phyloP scores from a whole-genome alignment of 2,113 vertebrate species.

The Megaleporinus macrocephalus region DNA sequence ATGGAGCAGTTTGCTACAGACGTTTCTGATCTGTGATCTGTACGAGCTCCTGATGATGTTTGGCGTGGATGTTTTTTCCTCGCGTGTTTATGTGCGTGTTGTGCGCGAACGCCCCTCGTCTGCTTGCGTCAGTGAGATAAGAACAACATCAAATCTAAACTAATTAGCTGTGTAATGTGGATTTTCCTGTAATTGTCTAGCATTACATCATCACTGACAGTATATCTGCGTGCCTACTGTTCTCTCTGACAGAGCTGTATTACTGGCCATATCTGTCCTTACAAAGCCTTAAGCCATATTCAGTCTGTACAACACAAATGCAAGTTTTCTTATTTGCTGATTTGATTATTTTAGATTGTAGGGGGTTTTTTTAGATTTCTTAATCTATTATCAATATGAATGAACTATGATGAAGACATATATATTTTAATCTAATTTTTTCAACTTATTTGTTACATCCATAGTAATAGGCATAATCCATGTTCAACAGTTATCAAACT shows the following conservation, averaged over 20 bases:
- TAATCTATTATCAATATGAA: background rate
- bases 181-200: background rate
- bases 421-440: background rate
- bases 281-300: constrained; percentile 48
- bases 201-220: background rate
- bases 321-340: background rate
- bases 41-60: background rate
- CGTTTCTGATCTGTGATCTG: background rate
- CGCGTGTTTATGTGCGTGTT: background rate
- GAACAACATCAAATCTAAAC: background rate
- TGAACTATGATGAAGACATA: background rate
- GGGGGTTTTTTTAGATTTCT: background rate
- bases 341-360: background rate
- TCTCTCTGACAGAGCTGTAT: constrained; percentile 18
- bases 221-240: constrained; percentile 39
- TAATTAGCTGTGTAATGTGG: background rate
- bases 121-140: background rate
- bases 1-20: background rate
- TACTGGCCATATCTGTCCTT: constrained; percentile 17
- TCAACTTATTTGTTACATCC: background rate
- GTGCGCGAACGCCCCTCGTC: too few species aligned
- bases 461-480: background rate
- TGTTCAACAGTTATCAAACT: background rate
- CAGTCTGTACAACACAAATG: background rate
- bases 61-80: background rate